Percentiles rank a stretch among this genome's conserved stretches.
phyloP scores from a whole-genome alignment of 2,888 invertebrate genomes.

The Acanthosepion pharaonis region DNA sequence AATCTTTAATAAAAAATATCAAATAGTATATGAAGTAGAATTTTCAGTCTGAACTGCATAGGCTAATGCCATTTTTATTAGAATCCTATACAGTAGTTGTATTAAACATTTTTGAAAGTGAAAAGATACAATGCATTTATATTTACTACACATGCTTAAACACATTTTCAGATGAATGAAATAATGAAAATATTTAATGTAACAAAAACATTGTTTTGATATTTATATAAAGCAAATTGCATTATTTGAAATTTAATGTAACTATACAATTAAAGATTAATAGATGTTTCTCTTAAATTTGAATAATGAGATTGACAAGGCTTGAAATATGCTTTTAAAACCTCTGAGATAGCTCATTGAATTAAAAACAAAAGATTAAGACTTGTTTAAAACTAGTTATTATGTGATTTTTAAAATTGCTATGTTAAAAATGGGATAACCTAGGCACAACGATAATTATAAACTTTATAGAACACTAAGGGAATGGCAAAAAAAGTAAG shows the following conservation, averaged over 20 bases:
- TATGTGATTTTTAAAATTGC: neutral
- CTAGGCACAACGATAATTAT: neutral
- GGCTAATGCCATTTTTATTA: neutral
- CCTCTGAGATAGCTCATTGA: neutral
- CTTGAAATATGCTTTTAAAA: neutral
- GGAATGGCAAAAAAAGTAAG: neutral
- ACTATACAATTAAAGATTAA: neutral
- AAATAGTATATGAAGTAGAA: neutral
- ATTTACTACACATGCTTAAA: no score
- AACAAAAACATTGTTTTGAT: neutral
- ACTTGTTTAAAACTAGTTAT: neutral
- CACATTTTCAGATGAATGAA: neutral
- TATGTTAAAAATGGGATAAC: neutral
- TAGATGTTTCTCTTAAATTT: neutral
- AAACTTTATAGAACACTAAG: neutral
- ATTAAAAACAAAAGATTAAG: neutral
- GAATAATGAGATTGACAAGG: neutral
- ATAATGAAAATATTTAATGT: neutral
- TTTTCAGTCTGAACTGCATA: neutral
- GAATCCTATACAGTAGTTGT: neutral
- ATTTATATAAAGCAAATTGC: neutral
- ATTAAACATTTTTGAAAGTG: neutral
- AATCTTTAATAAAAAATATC: neutral
- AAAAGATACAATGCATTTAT: neutral
- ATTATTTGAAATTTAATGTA: no score